Evolutionary conservation across 2,888 invertebrate genomes (phyloP).

Genomic region (Drosophila mimica): DNA sequence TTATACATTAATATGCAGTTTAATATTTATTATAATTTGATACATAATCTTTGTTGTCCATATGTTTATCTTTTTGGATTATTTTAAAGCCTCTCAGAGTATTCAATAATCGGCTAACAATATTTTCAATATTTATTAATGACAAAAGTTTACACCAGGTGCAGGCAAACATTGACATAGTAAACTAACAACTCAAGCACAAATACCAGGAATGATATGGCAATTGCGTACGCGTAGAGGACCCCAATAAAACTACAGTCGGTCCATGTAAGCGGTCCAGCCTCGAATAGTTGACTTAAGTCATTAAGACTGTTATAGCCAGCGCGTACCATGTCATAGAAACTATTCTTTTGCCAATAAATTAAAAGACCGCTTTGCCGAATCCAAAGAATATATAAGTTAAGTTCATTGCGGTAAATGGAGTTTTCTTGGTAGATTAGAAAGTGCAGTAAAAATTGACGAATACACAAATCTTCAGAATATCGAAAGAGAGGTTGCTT

Average conservation of each 20-base stretch:
- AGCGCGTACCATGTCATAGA: slow-evolving; percentile 28
- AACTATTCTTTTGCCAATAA: slow-evolving; percentile 5
- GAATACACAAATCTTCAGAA: slow-evolving; percentile 39
- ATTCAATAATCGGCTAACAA: background rate
- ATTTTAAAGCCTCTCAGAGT: slow-evolving; percentile 8
- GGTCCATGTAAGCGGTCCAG: slow-evolving; percentile 17
- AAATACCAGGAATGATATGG: slow-evolving; percentile 17
- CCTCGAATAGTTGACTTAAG: slow-evolving; percentile 1
- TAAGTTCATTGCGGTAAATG: slow-evolving; percentile 24
- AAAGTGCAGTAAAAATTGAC: background rate
- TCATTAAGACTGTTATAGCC: slow-evolving; percentile 26
- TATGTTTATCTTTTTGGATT: background rate
- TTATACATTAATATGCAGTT: background rate
- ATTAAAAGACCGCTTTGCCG: slow-evolving; percentile 33
- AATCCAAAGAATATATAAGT: slow-evolving; percentile 2
- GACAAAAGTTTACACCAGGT: slow-evolving; percentile 28
- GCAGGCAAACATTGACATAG: slow-evolving; percentile 35
- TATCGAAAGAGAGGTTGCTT: slow-evolving; percentile 54
- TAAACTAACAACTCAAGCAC: slow-evolving; percentile 43
- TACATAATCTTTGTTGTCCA: background rate
- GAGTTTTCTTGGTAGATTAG: slow-evolving; percentile 36
- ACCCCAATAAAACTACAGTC: slow-evolving; percentile 33
- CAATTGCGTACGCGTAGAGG: slow-evolving; percentile 19
- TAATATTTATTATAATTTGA: background rate
- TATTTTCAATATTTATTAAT: slow-evolving; percentile 1